Evolutionary conservation across 2,888 invertebrate species (phyloP).

Genomic region (Cancer borealis): DNA sequence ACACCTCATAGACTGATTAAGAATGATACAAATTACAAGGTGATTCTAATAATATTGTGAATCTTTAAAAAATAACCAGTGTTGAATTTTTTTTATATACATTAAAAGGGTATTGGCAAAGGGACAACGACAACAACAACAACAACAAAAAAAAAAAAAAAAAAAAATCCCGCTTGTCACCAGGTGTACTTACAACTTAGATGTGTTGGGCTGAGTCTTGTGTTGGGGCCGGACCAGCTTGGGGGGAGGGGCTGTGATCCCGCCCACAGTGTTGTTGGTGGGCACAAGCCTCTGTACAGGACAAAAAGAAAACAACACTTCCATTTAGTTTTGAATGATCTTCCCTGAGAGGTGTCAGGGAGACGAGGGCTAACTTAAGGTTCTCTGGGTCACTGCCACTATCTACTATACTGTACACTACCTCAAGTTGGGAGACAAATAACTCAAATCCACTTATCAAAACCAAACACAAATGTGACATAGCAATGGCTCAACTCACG

Average conservation of each 20-base stretch:
- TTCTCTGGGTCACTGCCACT: not conserved
- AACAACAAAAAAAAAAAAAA: not conserved
- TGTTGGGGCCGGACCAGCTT: conserved; percentile 67
- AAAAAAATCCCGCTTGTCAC: not conserved
- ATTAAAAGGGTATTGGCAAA: too few relatives aligned
- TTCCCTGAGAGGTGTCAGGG: not conserved
- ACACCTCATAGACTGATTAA: too few relatives aligned
- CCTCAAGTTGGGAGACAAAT: not conserved
- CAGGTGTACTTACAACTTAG: conserved; percentile 24
- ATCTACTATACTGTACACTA: not conserved
- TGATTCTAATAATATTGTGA: too few relatives aligned
- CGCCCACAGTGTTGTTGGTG: conserved; percentile 58
- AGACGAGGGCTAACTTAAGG: not conserved
- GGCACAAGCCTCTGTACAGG: conserved; percentile 51
- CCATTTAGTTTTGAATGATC: not conserved
- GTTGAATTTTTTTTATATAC: too few relatives aligned
- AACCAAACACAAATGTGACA: not conserved
- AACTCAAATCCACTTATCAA: not conserved
- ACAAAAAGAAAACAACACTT: not conserved
- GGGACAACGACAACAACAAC: not conserved
- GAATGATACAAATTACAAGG: too few relatives aligned
- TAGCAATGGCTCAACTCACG: not conserved
- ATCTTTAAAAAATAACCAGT: too few relatives aligned
- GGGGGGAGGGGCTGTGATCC: conserved; percentile 65
- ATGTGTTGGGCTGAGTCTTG: conserved; percentile 15